These are phyloP conservation scores for Pelvicachromis taeniatus DNA, from an alignment of 2,113 vertebrate genomes.

Conservation along the genomic window DNA sequence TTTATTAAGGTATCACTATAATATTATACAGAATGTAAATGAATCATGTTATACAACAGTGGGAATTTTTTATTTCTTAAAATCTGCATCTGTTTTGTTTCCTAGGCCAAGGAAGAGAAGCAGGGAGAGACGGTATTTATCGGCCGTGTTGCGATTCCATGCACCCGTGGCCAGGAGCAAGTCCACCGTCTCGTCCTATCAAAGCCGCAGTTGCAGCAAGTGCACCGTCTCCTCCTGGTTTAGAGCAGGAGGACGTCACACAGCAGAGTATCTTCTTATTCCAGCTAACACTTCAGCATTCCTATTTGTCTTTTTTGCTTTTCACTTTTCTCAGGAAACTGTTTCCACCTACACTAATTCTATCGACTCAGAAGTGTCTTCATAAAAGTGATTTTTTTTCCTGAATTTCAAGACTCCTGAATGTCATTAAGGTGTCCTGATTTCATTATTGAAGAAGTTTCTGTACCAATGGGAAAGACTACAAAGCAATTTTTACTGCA, in stretches of 20 bases:
- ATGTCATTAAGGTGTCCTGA: neutral
- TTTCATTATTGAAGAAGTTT: neutral
- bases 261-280: neutral
- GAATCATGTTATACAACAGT: neutral
- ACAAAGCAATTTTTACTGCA: neutral
- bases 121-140: conserved; percentile 74
- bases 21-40: neutral
- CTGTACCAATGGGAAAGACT: neutral
- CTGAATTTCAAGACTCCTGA: neutral
- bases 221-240: conserved; percentile 80
- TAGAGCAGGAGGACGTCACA: neutral
- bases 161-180: conserved; percentile 79
- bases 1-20: conserved; percentile 81
- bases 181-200: conserved; percentile 82
- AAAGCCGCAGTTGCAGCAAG: conserved; percentile 80
- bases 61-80: no score
- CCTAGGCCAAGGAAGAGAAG: conserved; percentile 82
- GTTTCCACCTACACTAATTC: conserved; percentile 23
- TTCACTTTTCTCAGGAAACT: conserved; percentile 34
- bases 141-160: conserved; percentile 84
- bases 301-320: neutral
- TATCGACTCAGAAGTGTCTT: neutral
- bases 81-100: neutral
- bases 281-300: neutral
- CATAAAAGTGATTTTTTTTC: neutral